A percentile compares a stretch with the other conserved stretches of the same genome.
phyloP scores from a whole-genome alignment of 2,113 vertebrate genomes.

The Typhlomys cinereus region DNA sequence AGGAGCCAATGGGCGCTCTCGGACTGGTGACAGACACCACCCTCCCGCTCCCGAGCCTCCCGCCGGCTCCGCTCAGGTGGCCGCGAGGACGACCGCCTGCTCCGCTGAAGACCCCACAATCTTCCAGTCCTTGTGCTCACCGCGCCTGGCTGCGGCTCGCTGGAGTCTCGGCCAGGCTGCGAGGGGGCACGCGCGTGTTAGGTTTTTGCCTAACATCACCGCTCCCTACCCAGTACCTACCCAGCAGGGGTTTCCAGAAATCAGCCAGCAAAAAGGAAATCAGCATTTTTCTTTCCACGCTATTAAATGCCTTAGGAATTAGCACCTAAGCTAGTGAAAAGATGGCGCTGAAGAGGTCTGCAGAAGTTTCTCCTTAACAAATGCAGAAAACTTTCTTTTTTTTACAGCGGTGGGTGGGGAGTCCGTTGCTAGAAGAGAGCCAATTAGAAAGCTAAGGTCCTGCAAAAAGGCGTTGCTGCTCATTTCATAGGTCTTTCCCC shows the following conservation, averaged over 20 bases:
- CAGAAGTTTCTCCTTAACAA: not conserved
- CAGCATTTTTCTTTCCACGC: not conserved
- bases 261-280: not conserved
- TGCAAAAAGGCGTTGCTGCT: not conserved
- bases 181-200: rapidly evolving
- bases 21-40: not conserved
- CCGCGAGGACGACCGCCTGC: rapidly evolving
- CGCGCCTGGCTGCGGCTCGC: not conserved
- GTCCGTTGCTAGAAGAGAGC: not conserved
- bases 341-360: not conserved
- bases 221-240: not conserved
- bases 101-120: no score
- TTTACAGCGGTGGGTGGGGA: not conserved
- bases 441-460: not conserved
- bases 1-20: slow-evolving; percentile 38
- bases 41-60: not conserved
- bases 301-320: not conserved
- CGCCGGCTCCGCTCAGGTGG: rapidly evolving
- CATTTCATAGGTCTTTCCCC: rapidly evolving
- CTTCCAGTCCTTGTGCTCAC: not conserved
- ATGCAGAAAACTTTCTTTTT: not conserved
- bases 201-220: not conserved
- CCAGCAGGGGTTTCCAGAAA: not conserved
- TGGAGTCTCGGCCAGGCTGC: not conserved
- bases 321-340: not conserved